Percentiles rank a stretch among this genome's conserved stretches.
Conservation (phyloP, 1,140 invertebrate genomes). For the Phymorhynchus buccinoides region DNA sequence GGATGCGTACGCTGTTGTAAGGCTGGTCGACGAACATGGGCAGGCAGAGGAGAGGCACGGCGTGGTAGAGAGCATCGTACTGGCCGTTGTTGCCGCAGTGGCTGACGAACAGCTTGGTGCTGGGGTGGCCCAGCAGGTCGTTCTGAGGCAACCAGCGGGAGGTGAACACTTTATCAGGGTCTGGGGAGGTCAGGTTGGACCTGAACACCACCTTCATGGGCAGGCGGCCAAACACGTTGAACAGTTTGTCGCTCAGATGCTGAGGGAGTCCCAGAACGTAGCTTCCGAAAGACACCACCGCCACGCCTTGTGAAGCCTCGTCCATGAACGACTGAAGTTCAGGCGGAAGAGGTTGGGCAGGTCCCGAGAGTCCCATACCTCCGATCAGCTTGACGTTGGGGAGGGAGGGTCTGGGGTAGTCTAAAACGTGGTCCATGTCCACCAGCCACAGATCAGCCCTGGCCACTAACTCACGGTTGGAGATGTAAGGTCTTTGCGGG, state of each 20-base stretch:
- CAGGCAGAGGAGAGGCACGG: conserved; percentile 82
- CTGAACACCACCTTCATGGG: conserved; percentile 37
- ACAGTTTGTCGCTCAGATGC: conserved; percentile 33
- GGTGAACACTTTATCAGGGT: conserved; percentile 80
- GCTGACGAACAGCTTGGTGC: conserved; percentile 79
- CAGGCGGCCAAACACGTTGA: conserved; percentile 31
- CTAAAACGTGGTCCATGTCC: conserved; percentile 48
- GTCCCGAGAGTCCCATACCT: conserved; percentile 37
- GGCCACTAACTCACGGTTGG: background rate
- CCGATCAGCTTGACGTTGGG: conserved; percentile 54
- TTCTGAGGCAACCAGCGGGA: conserved; percentile 87
- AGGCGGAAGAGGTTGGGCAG: conserved; percentile 31
- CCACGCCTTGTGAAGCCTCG: conserved; percentile 38
- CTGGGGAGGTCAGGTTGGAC: conserved; percentile 23
- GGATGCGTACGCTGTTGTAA: conserved; percentile 71
- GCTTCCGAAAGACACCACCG: conserved; percentile 52
- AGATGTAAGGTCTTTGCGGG: conserved; percentile 33
- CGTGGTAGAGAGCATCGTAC: conserved; percentile 83
- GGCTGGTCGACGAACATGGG: conserved; percentile 82
- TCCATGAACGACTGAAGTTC: conserved; percentile 42
- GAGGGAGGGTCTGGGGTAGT: conserved; percentile 49
- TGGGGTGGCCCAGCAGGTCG: conserved; percentile 80
- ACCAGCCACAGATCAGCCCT: conserved; percentile 45
- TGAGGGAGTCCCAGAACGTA: conserved; percentile 14
- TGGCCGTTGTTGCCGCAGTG: conserved; percentile 84